phyloP scores from a whole-genome alignment of 2,113 vertebrate genomes.

The Lonchura striata region DNA sequence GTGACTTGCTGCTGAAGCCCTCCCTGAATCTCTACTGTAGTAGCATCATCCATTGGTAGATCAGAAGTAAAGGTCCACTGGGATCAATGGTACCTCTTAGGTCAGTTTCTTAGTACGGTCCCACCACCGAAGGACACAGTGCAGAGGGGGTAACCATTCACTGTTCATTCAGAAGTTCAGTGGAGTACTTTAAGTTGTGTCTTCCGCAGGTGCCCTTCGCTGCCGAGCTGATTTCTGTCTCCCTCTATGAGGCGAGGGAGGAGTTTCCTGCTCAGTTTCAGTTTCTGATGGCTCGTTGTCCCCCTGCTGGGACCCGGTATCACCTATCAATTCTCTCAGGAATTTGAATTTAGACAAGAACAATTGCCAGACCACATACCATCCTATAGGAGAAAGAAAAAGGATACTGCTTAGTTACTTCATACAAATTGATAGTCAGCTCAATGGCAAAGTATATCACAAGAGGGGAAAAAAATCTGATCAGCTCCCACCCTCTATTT shows the following conservation, averaged over 20 bases:
- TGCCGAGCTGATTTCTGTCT: conserved; percentile 83
- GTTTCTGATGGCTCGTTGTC: conserved; percentile 84
- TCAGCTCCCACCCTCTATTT: background rate
- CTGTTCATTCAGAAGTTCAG: background rate
- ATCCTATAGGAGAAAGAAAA: conserved; percentile 78
- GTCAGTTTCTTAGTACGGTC: conserved; percentile 19
- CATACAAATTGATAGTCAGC: background rate
- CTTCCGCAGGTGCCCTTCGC: conserved; percentile 76
- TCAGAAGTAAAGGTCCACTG: conserved; percentile 19
- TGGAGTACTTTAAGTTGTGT: conserved; percentile 58
- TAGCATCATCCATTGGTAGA: background rate
- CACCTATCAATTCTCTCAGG: conserved; percentile 92
- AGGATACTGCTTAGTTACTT: background rate
- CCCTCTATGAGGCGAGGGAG: conserved; percentile 63
- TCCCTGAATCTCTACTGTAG: background rate
- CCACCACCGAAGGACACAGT: conserved; percentile 1
- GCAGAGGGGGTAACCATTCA: background rate
- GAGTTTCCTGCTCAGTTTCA: conserved; percentile 75
- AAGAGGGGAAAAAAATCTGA: rapidly evolving
- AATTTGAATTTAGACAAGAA: conserved; percentile 99
- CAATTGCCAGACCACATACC: conserved; percentile 98
- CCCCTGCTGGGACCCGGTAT: conserved; percentile 86
- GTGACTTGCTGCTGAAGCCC: conserved; percentile 44
- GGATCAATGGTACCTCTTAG: background rate
- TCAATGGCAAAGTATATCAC: background rate